Conservation (phyloP, 2,797 vertebrate genomes). For the Rhinella marina region DNA sequence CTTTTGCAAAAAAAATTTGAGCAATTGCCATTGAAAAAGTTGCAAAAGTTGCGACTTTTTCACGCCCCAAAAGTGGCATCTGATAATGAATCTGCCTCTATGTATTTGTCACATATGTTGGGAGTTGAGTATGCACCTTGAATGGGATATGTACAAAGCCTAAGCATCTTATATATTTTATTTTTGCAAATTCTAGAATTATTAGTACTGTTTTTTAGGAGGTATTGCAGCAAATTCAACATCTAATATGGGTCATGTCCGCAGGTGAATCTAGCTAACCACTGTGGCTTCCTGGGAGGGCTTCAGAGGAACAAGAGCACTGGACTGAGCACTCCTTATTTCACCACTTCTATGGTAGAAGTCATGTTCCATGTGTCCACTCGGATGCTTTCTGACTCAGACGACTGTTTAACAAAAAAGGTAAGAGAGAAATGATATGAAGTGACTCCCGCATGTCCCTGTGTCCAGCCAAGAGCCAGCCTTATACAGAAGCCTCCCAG, state of each 20-base stretch:
- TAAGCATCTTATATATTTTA: neutral
- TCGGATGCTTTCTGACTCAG: slow-evolving; percentile 96
- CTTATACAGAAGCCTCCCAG: no score
- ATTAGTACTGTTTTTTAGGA: neutral
- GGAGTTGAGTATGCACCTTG: neutral
- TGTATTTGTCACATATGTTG: no score
- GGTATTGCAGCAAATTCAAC: neutral
- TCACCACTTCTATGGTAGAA: slow-evolving; percentile 96
- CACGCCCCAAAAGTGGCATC: no score
- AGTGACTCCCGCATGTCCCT: neutral
- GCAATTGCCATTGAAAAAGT: no score
- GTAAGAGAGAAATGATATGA: slow-evolving; percentile 68
- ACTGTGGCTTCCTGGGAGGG: slow-evolving; percentile 98
- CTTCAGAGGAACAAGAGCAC: slow-evolving; percentile 96
- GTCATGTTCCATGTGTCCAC: slow-evolving; percentile 98
- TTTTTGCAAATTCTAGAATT: neutral
- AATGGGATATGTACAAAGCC: neutral
- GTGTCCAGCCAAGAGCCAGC: no score
- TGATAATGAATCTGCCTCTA: no score
- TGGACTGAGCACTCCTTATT: slow-evolving; percentile 93
- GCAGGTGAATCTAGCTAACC: slow-evolving; percentile 94
- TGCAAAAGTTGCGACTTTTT: no score
- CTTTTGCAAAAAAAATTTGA: no score
- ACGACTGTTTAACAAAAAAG: slow-evolving; percentile 97
- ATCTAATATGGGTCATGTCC: slow-evolving; percentile 53